A percentile compares a stretch with the other conserved stretches of the same genome.
These are phyloP conservation scores for Notarius quadriscutis DNA, from an alignment of 2,113 vertebrate species.

Conservation along the genomic window DNA sequence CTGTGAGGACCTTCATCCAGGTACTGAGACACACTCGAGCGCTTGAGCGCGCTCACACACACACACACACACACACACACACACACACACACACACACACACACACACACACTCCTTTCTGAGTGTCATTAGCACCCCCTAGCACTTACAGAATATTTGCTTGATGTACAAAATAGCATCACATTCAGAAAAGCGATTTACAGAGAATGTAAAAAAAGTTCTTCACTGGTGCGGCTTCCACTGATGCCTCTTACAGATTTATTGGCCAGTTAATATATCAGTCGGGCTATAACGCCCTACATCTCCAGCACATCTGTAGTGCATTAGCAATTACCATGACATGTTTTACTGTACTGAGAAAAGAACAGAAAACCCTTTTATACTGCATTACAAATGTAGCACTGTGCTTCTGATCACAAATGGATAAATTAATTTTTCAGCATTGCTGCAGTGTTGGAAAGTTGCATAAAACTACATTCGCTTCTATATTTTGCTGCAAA, in stretches of 20 bases:
- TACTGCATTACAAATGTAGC: not conserved
- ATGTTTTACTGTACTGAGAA: not conserved
- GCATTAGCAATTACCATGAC: not conserved
- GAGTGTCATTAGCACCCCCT: not conserved
- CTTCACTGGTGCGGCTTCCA: not conserved
- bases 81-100: too few species aligned
- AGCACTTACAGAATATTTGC: not conserved
- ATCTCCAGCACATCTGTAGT: not conserved
- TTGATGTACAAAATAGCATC: not conserved
- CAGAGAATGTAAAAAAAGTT: not conserved
- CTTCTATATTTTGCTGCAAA: not conserved
- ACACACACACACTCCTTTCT: not conserved
- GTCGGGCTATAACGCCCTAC: not conserved
- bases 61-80: too few species aligned
- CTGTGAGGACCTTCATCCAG: too few species aligned
- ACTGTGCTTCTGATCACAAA: slow-evolving; percentile 1
- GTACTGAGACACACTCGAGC: too few species aligned
- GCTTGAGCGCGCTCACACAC: too few species aligned
- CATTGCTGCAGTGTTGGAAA: not conserved
- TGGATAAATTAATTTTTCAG: not conserved
- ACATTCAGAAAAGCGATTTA: not conserved
- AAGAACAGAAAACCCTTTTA: not conserved
- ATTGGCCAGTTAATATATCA: not conserved
- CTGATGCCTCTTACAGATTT: not conserved
- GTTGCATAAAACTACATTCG: not conserved